Conservation (phyloP, 2,888 invertebrate genomes). For the Camponotus fellah region DNA sequence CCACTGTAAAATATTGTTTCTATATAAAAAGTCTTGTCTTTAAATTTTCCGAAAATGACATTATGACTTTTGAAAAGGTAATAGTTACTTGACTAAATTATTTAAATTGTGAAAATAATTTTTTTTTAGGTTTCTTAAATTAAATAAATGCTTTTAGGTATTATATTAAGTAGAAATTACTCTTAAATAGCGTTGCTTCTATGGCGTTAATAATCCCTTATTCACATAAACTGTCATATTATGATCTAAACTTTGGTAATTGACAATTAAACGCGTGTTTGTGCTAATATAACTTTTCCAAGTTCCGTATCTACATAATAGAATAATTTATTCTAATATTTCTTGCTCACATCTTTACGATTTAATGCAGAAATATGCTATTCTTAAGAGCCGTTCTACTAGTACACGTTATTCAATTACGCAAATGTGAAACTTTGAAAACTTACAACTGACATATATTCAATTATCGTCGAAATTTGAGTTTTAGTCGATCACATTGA, state of each 20-base stretch:
- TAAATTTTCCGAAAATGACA: neutral
- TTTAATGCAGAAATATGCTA: slow-evolving; percentile 3
- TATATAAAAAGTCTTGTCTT: neutral
- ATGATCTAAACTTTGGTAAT: neutral
- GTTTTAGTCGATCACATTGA: neutral
- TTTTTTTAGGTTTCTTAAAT: neutral
- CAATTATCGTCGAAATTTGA: neutral
- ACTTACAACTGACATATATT: neutral
- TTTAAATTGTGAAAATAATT: neutral
- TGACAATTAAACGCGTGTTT: slow-evolving; percentile 2
- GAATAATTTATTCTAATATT: slow-evolving; percentile 8
- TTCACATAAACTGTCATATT: neutral
- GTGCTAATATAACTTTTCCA: neutral
- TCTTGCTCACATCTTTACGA: neutral
- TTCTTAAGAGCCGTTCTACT: neutral
- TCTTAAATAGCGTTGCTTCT: neutral
- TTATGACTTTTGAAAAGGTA: neutral
- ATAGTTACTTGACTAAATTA: neutral
- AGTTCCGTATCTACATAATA: neutral
- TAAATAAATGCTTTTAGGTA: too few relatives aligned
- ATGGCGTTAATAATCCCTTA: neutral
- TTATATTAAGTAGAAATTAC: neutral
- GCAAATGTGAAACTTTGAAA: neutral
- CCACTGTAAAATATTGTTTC: neutral
- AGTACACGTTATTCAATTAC: slow-evolving; percentile 12